Percentiles rank a stretch among this genome's conserved stretches.
Evolutionary conservation across 1,140 invertebrate genomes (phyloP).

Genomic region (Plectrocnemia conspersa): DNA sequence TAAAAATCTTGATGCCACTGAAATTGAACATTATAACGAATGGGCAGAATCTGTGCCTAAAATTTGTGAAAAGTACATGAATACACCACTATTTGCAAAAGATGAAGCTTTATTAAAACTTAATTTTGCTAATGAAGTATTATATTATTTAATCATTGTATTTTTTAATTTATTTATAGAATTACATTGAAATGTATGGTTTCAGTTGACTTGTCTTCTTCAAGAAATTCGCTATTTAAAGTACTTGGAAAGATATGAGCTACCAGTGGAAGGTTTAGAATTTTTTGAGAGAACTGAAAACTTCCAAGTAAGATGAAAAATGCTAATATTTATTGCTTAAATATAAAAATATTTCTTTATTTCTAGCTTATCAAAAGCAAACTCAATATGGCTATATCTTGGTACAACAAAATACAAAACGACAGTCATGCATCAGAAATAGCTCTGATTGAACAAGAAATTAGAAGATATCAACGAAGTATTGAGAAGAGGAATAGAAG

Average conservation of each 20-base stretch:
- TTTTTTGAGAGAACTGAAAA: constrained; percentile 54
- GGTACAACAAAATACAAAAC: constrained; percentile 65
- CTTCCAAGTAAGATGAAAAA: constrained; percentile 42
- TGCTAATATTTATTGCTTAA: neutral
- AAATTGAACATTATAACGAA: constrained; percentile 39
- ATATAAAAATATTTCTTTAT: neutral
- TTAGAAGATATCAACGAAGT: constrained; percentile 59
- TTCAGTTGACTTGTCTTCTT: constrained; percentile 50
- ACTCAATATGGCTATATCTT: constrained; percentile 52
- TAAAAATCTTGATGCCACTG: constrained; percentile 38
- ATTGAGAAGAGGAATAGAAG: constrained; percentile 57
- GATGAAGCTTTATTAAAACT: constrained; percentile 36
- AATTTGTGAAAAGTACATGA: constrained; percentile 40
- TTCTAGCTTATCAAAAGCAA: constrained; percentile 39
- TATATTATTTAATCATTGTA: neutral
- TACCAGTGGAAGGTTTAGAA: constrained; percentile 54
- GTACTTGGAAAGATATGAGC: constrained; percentile 52
- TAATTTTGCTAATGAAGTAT: constrained; percentile 45
- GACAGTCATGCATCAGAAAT: constrained; percentile 63
- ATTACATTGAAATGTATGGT: constrained; percentile 5
- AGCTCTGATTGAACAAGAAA: constrained; percentile 61
- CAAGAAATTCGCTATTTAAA: constrained; percentile 63
- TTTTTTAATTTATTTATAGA: neutral
- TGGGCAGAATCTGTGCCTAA: constrained; percentile 42
- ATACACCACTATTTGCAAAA: constrained; percentile 41